Base-by-base conservation (phyloP, 1,140 invertebrate genomes). In the Hylyphantes graminicola region DNA sequence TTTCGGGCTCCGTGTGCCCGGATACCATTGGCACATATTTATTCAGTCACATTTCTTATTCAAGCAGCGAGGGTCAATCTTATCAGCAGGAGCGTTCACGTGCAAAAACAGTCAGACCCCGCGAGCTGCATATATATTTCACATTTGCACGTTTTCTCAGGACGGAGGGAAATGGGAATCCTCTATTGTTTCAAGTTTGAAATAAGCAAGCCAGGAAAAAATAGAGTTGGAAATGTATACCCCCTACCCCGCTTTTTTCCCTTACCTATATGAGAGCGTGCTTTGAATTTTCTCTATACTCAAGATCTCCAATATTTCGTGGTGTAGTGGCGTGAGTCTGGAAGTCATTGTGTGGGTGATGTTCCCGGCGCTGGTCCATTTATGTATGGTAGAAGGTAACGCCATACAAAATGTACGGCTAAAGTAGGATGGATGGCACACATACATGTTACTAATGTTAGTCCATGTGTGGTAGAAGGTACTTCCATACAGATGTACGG, bases 121-220 rank as follows among this genome's bases (percentile, higher is more conserved):
- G n/a, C 76, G 76, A 13, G 65, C 79, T 73, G 79, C 79, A 81
- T 81, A 73, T 72, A 81, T 72, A 81, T 81, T 81, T 81, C 67
- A 73, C 79, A 73, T 81, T 81, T 72, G 79, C 79, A 81, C 79
- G 79, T 81, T 81, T 81, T 73, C 68, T 73, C 79, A 78, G 59
- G 63, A 35, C 1, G 2, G 35, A 5, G 15, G 61, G 68, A 73
- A 81, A 81, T 81, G 79, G 79, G 79, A 73, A 73, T 73, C 76
- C 79, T 63, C 79, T 73, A 81, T 81, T 81, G 79, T 81, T 81
- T 81, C 79, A 81, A 81, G 79, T 73, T 73, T 81, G 67, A 73
- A 81, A 81, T 81, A 81, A 81, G 79, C 54, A 57, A 73, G 54
- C 17, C 19, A 48, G 61, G 19, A 75, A 73, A 61, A 21, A 17